phyloP scores from a whole-genome alignment of 2,797 vertebrate genomes.

The Ptychadena robeensis region DNA sequence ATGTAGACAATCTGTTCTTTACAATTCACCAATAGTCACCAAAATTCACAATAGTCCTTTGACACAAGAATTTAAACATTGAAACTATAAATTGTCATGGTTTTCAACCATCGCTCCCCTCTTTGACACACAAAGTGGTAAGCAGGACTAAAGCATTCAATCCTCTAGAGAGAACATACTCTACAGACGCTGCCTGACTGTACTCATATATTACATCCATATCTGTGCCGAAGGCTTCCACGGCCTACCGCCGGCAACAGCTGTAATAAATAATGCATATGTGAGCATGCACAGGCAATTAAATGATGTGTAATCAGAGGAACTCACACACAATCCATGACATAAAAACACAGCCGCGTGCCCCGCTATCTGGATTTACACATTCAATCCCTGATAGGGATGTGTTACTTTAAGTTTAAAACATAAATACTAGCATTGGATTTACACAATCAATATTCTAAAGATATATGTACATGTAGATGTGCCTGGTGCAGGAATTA shows the following conservation, averaged over 20 bases:
- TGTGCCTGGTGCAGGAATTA: not conserved
- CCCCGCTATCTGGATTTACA: not conserved
- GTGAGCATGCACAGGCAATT: constrained; percentile 1
- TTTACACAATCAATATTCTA: not conserved
- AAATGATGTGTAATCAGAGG: not conserved
- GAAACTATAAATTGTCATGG: not conserved
- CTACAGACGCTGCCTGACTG: not conserved
- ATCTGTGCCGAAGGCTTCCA: constrained; percentile 1
- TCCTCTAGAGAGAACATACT: not conserved
- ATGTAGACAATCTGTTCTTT: not conserved
- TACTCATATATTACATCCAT: constrained; percentile 17
- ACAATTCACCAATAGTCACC: not conserved
- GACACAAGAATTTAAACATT: not conserved
- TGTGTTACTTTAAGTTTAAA: not conserved
- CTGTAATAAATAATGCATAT: constrained; percentile 22
- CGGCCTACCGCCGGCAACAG: not conserved
- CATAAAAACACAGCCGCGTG: not conserved
- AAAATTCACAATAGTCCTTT: not conserved
- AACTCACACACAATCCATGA: constrained; percentile 4
- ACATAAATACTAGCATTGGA: not conserved
- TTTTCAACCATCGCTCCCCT: not conserved
- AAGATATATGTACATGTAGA: not conserved
- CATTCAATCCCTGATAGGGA: not conserved
- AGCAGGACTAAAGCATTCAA: no score
- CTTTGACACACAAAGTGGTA: not conserved